Percentiles rank a stretch among this genome's conserved stretches.
These are phyloP conservation scores for Sebastes elongatus DNA, from an alignment of 2,797 vertebrate genomes.

Conservation along the genomic window DNA sequence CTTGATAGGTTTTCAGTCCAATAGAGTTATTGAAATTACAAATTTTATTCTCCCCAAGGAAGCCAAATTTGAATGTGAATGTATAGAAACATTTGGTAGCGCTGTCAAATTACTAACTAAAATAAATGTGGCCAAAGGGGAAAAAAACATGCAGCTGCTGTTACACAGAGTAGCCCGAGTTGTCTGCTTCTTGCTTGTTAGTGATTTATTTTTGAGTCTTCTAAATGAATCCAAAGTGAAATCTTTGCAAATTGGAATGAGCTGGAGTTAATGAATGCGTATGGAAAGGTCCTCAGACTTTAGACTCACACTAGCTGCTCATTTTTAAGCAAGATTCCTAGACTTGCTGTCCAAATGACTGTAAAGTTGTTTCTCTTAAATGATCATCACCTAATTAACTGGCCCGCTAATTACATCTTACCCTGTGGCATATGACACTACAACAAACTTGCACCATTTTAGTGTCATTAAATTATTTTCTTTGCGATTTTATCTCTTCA, in stretches of 20 bases:
- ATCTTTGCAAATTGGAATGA: neutral
- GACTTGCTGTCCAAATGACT: neutral
- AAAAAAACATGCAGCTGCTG: neutral
- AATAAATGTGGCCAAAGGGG: neutral
- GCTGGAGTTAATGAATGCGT: neutral
- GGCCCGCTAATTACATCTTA: neutral
- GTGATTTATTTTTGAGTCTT: neutral
- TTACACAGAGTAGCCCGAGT: neutral
- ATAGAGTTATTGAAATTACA: slow-evolving; percentile 31
- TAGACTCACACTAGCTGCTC: neutral
- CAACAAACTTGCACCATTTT: neutral
- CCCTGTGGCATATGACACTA: neutral
- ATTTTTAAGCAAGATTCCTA: neutral
- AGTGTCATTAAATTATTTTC: neutral
- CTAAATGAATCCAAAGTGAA: neutral
- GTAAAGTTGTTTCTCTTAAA: neutral
- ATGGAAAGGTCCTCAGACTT: neutral
- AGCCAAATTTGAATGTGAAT: neutral
- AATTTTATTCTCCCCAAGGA: neutral
- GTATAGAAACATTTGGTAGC: neutral
- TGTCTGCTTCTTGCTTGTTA: neutral
- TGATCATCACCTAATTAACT: neutral
- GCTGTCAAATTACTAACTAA: neutral
- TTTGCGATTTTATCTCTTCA: neutral
- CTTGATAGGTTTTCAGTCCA: slow-evolving; percentile 15